phyloP scores from a whole-genome alignment of 2,113 vertebrate species.

The Muntiacus muntjak region DNA sequence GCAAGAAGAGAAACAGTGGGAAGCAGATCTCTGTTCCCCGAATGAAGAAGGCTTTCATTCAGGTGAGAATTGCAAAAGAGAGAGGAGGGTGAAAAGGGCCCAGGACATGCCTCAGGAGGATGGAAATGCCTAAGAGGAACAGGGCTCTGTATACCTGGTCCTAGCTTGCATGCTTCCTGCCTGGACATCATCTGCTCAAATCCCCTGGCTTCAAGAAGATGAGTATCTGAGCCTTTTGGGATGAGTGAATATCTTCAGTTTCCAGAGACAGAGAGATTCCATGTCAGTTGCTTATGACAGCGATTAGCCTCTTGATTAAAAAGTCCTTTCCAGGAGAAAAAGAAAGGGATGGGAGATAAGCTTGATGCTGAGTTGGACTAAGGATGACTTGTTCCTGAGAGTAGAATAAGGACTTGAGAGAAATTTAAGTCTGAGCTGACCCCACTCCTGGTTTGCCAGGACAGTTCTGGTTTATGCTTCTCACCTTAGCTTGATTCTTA shows the following conservation, averaged over 20 bases:
- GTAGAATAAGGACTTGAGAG: not conserved
- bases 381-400: not conserved
- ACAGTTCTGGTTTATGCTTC: not conserved
- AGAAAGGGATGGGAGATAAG: not conserved
- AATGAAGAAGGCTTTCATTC: not conserved
- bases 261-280: not conserved
- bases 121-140: too few species aligned
- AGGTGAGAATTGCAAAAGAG: conserved; percentile 17
- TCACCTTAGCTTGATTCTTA: not conserved
- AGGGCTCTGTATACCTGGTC: not conserved
- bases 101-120: not conserved
- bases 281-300: not conserved
- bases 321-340: not conserved
- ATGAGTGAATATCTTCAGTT: not conserved
- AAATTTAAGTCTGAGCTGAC: not conserved
- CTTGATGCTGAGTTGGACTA: not conserved
- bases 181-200: not conserved
- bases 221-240: not conserved
- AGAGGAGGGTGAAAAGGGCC: not conserved
- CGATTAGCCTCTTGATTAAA: not conserved
- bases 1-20: not conserved
- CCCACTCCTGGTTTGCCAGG: not conserved
- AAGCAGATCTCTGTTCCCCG: not conserved
- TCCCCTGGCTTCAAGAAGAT: not conserved
- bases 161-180: not conserved